These are phyloP conservation scores for Apostichopus parvimensis DNA, from an alignment of 35 echinoderm and acorn worm species.

Conservation along the genomic window DNA sequence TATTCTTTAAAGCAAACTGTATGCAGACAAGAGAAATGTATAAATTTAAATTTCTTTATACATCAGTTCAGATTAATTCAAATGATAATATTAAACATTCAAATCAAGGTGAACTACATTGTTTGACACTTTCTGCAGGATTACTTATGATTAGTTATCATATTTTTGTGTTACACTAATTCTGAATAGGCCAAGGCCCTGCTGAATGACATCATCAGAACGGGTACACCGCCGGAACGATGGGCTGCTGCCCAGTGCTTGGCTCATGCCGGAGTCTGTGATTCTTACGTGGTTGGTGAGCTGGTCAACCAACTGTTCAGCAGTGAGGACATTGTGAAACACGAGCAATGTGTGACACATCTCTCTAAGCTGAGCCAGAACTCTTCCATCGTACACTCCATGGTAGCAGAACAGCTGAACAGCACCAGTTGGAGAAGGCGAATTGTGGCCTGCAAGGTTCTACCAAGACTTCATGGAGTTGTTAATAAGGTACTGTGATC, in stretches of 20 bases:
- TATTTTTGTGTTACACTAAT: neutral
- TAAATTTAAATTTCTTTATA: too few relatives aligned
- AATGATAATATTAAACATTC: too few relatives aligned
- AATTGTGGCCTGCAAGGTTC: slow-evolving; percentile 79
- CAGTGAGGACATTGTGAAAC: slow-evolving; percentile 80
- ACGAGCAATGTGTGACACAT: slow-evolving; percentile 77
- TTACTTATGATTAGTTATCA: too few relatives aligned
- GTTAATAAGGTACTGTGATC: slow-evolving; percentile 83
- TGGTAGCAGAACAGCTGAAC: slow-evolving; percentile 97
- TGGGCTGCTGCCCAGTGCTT: slow-evolving; percentile 95
- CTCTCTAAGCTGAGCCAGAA: slow-evolving; percentile 81
- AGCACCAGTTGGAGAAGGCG: slow-evolving; percentile 94
- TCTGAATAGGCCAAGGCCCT: slow-evolving; percentile 69
- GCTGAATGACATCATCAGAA: slow-evolving; percentile 67
- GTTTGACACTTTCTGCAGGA: too few relatives aligned
- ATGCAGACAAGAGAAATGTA: too few relatives aligned
- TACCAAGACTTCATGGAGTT: slow-evolving; percentile 79
- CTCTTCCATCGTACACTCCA: slow-evolving; percentile 90
- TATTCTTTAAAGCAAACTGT: too few relatives aligned
- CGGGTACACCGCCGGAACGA: slow-evolving; percentile 74
- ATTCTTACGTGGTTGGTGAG: slow-evolving; percentile 91
- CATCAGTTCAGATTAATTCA: too few relatives aligned
- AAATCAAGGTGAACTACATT: too few relatives aligned
- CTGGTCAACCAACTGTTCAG: slow-evolving; percentile 86
- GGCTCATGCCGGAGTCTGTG: slow-evolving; percentile 95